Base-by-base conservation (phyloP, 2,888 invertebrate genomes). In the Drosophila pseudotalamancana region DNA sequence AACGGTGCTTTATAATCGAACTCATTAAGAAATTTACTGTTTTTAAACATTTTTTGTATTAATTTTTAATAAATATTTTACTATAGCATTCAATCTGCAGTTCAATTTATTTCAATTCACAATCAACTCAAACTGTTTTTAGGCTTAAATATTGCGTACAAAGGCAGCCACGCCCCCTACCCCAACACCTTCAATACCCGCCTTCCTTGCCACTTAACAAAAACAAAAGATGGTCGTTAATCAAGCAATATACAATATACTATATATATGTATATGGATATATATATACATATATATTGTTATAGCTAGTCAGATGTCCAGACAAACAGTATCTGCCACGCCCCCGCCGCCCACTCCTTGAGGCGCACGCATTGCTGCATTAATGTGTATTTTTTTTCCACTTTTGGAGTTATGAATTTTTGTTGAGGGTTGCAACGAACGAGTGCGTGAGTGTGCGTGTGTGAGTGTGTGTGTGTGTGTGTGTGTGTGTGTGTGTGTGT, bases 331-430 rank as follows among this genome's bases (percentile, higher is more conserved):
- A n/a, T n/a, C n/a, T 11, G 42, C 25, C 43, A 29, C 27, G 29
- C 27, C 43, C 18, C 18, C 27, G 9, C 8, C 29, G 43, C 43
- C 29, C 12, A 46, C 48, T 42, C 59, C 48, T 18, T 5, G 12
- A 14, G 32, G 45, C 70, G 65, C 74, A 76, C 76, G 76, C 76
- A 73, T 63, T 61, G 76, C 72, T 86, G 82, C 86, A 83, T 75
- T 77, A 83, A 80, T 83, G 82, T 86, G 82, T 76, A 69, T 72
- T 63, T 78, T 63, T 69, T 59, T 54, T 40, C 6, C 27, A 27
- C 19, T 18, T 35, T 53, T n/a, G 34, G 6, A 60, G 51, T 61
- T 72, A 74, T 71, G 64, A 68, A 68, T 79, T 60, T 59, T 55
- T 59, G 56, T 45, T 37, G 39, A 64, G 80, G 79, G 79, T 79